These are phyloP conservation scores for Patagioenas fasciata DNA, from an alignment of 2,113 vertebrate genomes.

Conservation along the genomic window DNA sequence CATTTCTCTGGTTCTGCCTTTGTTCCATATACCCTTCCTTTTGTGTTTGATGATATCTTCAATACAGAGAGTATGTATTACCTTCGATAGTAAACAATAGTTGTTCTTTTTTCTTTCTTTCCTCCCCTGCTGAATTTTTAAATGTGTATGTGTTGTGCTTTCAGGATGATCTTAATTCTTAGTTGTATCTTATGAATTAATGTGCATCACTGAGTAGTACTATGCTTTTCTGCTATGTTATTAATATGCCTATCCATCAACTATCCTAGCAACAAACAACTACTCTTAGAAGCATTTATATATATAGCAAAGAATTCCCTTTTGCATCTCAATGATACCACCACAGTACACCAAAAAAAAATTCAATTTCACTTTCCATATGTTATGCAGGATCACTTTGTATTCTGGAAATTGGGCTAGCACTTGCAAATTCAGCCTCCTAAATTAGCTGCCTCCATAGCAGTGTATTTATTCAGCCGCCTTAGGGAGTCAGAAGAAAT, in stretches of 20 bases:
- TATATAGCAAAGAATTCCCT: background rate
- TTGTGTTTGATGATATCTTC: background rate
- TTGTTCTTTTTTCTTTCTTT: background rate
- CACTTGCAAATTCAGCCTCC: background rate
- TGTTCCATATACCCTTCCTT: background rate
- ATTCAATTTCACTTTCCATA: background rate
- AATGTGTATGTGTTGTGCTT: background rate
- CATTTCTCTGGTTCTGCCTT: background rate
- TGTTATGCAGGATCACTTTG: background rate
- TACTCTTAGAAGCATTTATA: background rate
- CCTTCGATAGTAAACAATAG: background rate
- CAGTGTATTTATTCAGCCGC: rapidly evolving
- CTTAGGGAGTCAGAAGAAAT: background rate
- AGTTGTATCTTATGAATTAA: background rate
- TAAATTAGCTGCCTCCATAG: background rate
- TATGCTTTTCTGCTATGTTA: background rate
- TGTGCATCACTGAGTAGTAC: background rate
- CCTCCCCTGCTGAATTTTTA: background rate
- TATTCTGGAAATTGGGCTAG: background rate
- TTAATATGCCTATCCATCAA: background rate
- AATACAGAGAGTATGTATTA: background rate
- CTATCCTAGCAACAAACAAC: background rate
- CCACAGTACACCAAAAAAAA: background rate
- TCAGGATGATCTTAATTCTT: background rate
- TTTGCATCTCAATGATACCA: background rate